Percentiles rank a stretch among this genome's conserved stretches.
phyloP scores from a whole-genome alignment of 2,888 invertebrate genomes.

The Pardosa pseudoannulata region DNA sequence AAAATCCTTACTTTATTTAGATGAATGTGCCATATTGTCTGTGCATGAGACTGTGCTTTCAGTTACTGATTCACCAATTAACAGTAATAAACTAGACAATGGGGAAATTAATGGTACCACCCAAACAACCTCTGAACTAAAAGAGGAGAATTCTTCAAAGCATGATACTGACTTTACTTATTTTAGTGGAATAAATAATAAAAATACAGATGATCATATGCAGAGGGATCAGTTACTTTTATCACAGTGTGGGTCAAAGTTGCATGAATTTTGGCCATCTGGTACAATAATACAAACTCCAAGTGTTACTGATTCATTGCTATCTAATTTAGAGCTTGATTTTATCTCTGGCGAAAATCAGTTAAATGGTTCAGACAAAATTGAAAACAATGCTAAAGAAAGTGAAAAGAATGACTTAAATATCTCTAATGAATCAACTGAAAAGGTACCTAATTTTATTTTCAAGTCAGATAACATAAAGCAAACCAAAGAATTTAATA shows the following conservation, averaged over 20 bases:
- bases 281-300: not conserved
- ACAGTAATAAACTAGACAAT: not conserved
- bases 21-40: conserved; percentile 2
- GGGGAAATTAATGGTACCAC: not conserved
- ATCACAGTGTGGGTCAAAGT: conserved; percentile 1
- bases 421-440: not conserved
- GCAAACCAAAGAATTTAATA: too few relatives aligned
- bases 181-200: not conserved
- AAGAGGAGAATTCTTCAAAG: not conserved
- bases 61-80: not conserved
- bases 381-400: too few relatives aligned
- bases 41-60: conserved; percentile 4
- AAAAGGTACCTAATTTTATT: not conserved
- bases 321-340: too few relatives aligned
- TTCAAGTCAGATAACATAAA: too few relatives aligned
- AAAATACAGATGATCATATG: not conserved
- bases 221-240: not conserved
- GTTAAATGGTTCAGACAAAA: too few relatives aligned
- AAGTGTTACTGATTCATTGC: too few relatives aligned
- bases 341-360: too few relatives aligned
- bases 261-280: conserved; percentile 57
- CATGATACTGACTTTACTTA: not conserved
- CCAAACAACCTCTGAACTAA: too few relatives aligned
- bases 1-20: conserved; percentile 14
- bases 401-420: too few relatives aligned